Percentiles rank a stretch among this genome's conserved stretches.
These are phyloP conservation scores for Fopius arisanus DNA, from an alignment of 1,140 invertebrate species.

Conservation along the genomic window DNA sequence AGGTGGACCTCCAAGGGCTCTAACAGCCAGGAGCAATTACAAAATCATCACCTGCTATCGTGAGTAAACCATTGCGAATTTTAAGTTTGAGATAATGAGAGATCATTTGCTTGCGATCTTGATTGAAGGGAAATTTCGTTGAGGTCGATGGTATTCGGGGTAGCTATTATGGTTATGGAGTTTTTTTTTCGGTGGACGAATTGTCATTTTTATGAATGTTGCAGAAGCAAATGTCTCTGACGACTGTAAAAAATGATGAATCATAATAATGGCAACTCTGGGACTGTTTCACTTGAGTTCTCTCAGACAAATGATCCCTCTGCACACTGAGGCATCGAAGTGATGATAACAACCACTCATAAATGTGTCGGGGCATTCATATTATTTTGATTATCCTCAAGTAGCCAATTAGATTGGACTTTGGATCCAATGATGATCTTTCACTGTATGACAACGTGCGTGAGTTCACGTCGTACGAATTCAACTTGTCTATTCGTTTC, in stretches of 20 bases:
- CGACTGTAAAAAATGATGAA: background rate
- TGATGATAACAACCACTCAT: background rate
- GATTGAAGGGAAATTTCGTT: background rate
- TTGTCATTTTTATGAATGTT: background rate
- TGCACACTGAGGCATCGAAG: background rate
- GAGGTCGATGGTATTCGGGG: no score
- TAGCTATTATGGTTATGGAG: no score
- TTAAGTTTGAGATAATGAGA: background rate
- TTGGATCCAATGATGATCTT: background rate
- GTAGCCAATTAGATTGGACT: conserved; percentile 10
- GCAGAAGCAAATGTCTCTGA: background rate
- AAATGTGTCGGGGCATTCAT: background rate
- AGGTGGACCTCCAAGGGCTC: background rate
- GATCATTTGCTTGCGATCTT: background rate
- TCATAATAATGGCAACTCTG: background rate
- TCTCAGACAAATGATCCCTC: background rate
- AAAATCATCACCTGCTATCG: background rate
- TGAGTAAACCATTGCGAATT: background rate
- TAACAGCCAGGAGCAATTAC: background rate
- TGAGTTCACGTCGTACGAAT: background rate
- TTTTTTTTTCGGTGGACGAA: no score
- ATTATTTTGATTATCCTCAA: background rate
- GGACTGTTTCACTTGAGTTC: background rate
- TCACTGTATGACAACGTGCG: background rate
- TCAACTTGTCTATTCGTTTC: background rate